Evolutionary conservation across 53 echinoderm and acorn worm species (phyloP), one percentile per base, ranked within the genome.

Genomic region (Hippasteria phrygiana): DNA sequence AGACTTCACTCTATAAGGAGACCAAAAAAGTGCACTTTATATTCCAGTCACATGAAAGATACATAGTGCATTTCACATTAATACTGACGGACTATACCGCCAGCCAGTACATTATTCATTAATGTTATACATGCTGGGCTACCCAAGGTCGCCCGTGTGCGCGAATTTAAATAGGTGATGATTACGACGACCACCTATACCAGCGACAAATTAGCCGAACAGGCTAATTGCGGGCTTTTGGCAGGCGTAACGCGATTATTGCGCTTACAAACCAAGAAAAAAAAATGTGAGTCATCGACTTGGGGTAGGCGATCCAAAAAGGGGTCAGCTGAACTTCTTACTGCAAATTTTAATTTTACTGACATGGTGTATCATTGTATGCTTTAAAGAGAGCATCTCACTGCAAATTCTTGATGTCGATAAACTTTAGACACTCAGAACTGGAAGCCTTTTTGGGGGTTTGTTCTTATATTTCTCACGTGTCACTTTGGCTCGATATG

Each of bases 301-400:
- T 67, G 34, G 8, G 26, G 7, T 26, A 22, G 8, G 4, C 22
- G n/a, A 26, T 59, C 59, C 59, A 59, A 67, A 9, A 48, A 48
- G 51, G 70, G 84, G 84, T 84, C 84, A 63, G 36, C 48, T 70
- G 84, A 84, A 84, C 84, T 84, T 84, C 50, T 84, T 36, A 0
- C 48, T 18, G 18, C 11, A 29, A 24, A 5, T 1, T 28, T 26
- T 31, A 64, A 31, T 31, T 29, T 9, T 5, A 27, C n/a, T n/a
- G n/a, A n/a, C n/a, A n/a, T n/a, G n/a, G n/a, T n/a, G n/a, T n/a
- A n/a, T n/a, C n/a, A n/a, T n/a, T n/a, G n/a, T n/a, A n/a, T n/a
- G n/a, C n/a, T n/a, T n/a, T n/a, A n/a, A n/a, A n/a, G n/a, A n/a
- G n/a, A n/a, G n/a, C n/a, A n/a, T n/a, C n/a, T n/a, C n/a, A n/a